phyloP scores from a whole-genome alignment of 2,113 vertebrate species.

The Notothenia rossii region DNA sequence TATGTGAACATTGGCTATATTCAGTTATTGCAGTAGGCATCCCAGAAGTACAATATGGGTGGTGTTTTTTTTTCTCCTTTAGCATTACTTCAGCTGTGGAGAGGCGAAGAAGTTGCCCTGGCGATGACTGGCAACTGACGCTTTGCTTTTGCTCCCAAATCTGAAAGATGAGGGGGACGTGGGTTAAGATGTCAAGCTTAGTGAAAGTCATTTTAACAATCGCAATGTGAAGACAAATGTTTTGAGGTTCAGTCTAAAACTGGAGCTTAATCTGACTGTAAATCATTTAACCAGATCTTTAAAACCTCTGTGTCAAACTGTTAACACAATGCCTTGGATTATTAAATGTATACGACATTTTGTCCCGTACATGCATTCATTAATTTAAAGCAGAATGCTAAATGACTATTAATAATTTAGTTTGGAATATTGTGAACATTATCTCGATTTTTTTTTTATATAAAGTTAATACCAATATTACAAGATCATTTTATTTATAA shows the following conservation, averaged over 20 bases:
- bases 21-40: constrained; percentile 36
- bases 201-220: neutral
- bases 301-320: too few relatives aligned
- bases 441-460: too few relatives aligned
- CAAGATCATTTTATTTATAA: too few relatives aligned
- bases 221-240: neutral
- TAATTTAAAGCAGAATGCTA: too few relatives aligned
- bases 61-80: neutral
- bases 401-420: too few relatives aligned
- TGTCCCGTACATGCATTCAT: too few relatives aligned
- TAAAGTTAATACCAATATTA: too few relatives aligned
- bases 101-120: constrained; percentile 91
- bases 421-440: too few relatives aligned
- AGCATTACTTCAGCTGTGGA: constrained; percentile 88
- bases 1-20: constrained; percentile 26
- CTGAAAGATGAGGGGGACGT: constrained; percentile 65
- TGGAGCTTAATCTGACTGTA: too few relatives aligned
- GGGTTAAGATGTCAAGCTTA: neutral
- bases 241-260: neutral
- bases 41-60: constrained; percentile 1
- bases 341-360: too few relatives aligned
- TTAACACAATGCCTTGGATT: too few relatives aligned
- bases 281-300: too few relatives aligned
- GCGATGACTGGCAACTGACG: constrained; percentile 79
- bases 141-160: constrained; percentile 92